Evolutionary conservation across 2,113 vertebrate genomes (phyloP), one percentile per base, ranked within the genome.

Genomic region (Ptyas mucosa): DNA sequence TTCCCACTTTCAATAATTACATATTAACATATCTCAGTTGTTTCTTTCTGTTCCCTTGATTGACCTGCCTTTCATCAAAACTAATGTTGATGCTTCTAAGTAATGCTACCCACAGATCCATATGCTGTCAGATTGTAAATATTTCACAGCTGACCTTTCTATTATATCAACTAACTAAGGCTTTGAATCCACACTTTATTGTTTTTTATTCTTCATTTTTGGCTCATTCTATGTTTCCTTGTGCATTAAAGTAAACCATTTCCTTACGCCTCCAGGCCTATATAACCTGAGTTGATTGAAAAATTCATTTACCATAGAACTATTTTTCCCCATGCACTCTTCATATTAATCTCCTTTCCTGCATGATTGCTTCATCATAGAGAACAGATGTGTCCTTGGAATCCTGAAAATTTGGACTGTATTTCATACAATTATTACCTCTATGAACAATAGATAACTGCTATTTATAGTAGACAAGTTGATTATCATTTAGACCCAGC

Each of bases 171-270:
- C 93, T 94, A 94, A 91, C 88, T 15, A 94, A 58, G 51, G 92
- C 91, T 92, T 96, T 90, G 89, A 93, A 95, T 90, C 90, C 91
- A 95, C 53, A 46, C n/a, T 90, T 46, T 34, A 64, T 23, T 49
- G 29, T 61, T 90, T 89, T 90, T 93, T 75, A 94, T 89, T 95
- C 52, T 89, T 95, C 94, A 93, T 85, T 91, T 94, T 94, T 91
- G 87, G 54, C 55, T 94, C 51, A 54, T 34, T 94, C 69, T 55
- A 91, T 3, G 6, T 92, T 94, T 88, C 93, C 92, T 12, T 87
- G 75, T 90, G 93, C 92, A 95, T 94, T 96, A 94, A 97, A 93
- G 81, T 58, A 96, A 96, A 97, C 91, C 93, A 94, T 93, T 96
- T 97, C 93, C 95, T 88, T 46, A 69, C 53, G 69, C 94, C 94